Percentiles rank a stretch among this genome's conserved stretches.
phyloP scores from a whole-genome alignment of 1,140 invertebrate genomes.

The Diprion similis region DNA sequence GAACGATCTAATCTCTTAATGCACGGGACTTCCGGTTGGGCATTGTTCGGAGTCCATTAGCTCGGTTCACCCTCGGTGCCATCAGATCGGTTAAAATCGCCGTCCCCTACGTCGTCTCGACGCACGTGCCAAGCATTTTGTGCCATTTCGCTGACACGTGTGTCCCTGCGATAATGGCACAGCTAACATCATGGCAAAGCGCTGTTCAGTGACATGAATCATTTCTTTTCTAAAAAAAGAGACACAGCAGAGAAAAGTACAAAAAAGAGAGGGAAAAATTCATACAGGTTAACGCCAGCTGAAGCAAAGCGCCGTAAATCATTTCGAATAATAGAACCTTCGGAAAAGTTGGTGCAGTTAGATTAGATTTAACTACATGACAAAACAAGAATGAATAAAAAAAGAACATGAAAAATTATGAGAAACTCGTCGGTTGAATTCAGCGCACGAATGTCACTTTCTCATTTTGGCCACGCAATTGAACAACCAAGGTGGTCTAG shows the following conservation, averaged over 20 bases:
- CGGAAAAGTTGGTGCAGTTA: no score
- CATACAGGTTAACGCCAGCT: background rate
- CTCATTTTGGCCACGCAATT: background rate
- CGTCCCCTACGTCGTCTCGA: conserved; percentile 10
- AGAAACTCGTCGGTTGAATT: no score
- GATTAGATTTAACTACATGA: no score
- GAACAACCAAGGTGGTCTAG: background rate
- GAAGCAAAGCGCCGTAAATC: no score
- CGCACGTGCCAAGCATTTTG: conserved; percentile 51
- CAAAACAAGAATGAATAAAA: no score
- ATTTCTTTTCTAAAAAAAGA: background rate
- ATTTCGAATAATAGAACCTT: no score
- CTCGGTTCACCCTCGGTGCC: conserved; percentile 1
- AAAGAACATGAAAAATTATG: no score
- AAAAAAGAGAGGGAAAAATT: background rate
- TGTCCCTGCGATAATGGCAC: background rate
- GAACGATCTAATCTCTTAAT: background rate
- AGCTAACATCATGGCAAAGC: background rate
- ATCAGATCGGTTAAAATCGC: conserved; percentile 5
- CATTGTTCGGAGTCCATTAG: background rate
- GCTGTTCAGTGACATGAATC: background rate
- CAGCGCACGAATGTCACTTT: no score
- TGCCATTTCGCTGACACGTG: conserved; percentile 53
- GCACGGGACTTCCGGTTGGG: background rate
- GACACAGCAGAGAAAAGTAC: background rate